phyloP scores from a whole-genome alignment of 2,888 invertebrate genomes.

The Aspidiotus rigidus region DNA sequence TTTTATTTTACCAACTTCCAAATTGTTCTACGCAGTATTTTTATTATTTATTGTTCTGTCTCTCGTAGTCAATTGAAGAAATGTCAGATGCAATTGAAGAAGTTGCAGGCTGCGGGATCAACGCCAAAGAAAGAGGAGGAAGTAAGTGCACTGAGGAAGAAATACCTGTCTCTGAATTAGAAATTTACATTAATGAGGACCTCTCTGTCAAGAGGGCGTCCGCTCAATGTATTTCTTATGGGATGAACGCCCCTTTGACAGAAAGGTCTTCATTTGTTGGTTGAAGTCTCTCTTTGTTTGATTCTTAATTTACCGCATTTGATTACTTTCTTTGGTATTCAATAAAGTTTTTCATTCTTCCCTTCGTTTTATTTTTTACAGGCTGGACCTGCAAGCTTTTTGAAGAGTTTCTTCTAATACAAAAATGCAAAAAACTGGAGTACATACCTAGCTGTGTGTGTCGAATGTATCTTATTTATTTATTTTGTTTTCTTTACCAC shows the following conservation, averaged over 20 bases:
- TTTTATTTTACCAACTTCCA: not conserved
- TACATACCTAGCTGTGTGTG: not conserved
- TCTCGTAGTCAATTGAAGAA: constrained; percentile 66
- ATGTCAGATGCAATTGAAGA: constrained; percentile 74
- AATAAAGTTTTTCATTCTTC: not conserved
- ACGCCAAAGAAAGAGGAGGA: constrained; percentile 53
- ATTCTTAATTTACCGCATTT: constrained; percentile 35
- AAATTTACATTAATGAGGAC: too few relatives aligned
- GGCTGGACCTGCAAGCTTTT: constrained; percentile 89
- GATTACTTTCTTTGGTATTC: constrained; percentile 8
- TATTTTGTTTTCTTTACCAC: constrained; percentile 22
- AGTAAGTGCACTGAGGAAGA: constrained; percentile 40
- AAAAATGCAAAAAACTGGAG: constrained; percentile 2
- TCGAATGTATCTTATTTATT: constrained; percentile 18
- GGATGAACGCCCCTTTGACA: too few relatives aligned
- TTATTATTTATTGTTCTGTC: too few relatives aligned
- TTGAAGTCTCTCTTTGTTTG: not conserved
- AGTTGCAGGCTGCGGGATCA: constrained; percentile 57
- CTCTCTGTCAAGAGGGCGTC: too few relatives aligned
- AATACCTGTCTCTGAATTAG: not conserved
- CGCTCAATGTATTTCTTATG: too few relatives aligned
- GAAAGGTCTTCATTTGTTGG: too few relatives aligned
- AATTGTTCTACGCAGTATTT: not conserved
- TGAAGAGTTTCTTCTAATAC: constrained; percentile 86
- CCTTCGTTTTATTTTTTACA: constrained; percentile 41